Base-by-base conservation (phyloP, 2,797 vertebrate species). In the Australoheros facetus region DNA sequence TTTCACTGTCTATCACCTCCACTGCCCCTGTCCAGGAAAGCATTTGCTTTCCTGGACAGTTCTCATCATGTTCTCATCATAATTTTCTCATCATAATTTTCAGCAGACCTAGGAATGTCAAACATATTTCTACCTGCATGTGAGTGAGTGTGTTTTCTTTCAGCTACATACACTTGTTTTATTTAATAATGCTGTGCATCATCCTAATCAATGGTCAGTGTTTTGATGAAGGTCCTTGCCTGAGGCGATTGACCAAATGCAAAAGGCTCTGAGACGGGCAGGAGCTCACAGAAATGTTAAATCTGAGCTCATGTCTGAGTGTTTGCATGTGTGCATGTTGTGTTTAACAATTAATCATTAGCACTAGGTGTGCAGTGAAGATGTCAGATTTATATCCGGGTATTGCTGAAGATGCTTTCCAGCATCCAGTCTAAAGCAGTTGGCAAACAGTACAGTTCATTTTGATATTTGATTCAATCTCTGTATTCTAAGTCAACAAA, bases 1-100 rank as follows among this genome's bases (percentile, higher is more conserved):
- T 86, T 92, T 89, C 85, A 91, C 90, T 86, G 88, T 88, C 90
- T 88, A 86, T 92, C 91, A 89, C 57, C 89, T 90, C 79, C 53
- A 12, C 86, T 83, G 84, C 70, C 82, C 77, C 45, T 5, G 5
- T 78, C 81, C 73, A 77, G 56, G 9, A 89, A 82, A 77, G 78
- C 80, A 23, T 23, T 23, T 23, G 23, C 23, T 23, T 23, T 23
- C 23, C 23, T 23, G 23, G 23, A 23, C 23, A 23, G 23, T 23
- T 23, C 23, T 23, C 23, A 23, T 83, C 75, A 82, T 71, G 12
- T 30, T 85, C 77, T 23, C 77, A 64, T 86, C 84, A 79, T 71
- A 60, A 77, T 79, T 87, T 30, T 85, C 77, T 23, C 77, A 64
- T 86, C 84, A 79, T 71, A 60, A 77, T 79, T 87, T 84, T 83